phyloP scores from a whole-genome alignment of 2,797 vertebrate species.

The Pseudochaenichthys georgianus region DNA sequence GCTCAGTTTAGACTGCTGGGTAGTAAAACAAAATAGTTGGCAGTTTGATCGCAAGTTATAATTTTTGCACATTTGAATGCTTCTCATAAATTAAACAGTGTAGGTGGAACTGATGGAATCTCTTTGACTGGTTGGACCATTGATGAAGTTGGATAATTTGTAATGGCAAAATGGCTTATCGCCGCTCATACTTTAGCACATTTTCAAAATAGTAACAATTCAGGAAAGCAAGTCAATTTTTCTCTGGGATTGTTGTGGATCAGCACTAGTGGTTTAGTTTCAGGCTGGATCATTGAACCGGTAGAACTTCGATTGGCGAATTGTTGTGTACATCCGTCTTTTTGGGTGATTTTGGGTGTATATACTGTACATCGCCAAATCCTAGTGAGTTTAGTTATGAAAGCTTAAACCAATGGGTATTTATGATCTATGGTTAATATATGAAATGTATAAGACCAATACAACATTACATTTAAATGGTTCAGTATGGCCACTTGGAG shows the following conservation, averaged over 20 bases:
- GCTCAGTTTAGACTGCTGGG: constrained; percentile 11
- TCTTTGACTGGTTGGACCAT: background rate
- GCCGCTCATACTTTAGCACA: no score
- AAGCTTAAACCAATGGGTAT: no score
- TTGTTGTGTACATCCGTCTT: no score
- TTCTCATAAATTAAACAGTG: background rate
- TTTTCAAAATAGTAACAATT: background rate
- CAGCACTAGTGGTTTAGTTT: background rate
- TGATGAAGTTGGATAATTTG: background rate
- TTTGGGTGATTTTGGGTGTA: no score
- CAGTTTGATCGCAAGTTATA: background rate
- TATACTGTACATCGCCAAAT: no score
- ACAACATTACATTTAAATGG: no score
- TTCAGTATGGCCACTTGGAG: no score
- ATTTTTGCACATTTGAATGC: background rate
- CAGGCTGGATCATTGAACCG: no score
- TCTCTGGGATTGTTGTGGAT: background rate
- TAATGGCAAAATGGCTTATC: background rate
- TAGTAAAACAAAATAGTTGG: constrained; percentile 3
- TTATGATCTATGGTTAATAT: no score
- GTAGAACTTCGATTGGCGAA: no score
- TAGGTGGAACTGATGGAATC: background rate
- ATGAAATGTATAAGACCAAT: no score
- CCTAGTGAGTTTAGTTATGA: no score
- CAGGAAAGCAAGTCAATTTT: background rate